These are phyloP conservation scores for Octonoba sinensis DNA, from an alignment of 2,888 invertebrate species.

Conservation along the genomic window DNA sequence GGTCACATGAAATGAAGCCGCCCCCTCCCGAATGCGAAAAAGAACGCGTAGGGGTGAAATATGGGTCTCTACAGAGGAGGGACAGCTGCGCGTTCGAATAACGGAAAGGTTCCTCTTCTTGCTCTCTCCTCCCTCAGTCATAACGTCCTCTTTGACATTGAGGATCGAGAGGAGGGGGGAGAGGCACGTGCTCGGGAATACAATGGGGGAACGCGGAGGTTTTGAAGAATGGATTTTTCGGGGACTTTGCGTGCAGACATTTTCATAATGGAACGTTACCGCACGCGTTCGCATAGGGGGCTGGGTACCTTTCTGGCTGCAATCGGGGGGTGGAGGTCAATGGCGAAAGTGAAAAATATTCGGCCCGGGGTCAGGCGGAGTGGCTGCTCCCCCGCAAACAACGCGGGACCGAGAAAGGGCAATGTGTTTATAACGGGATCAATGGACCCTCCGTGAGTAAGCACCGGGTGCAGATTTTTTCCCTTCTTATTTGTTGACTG, in stretches of 20 bases:
- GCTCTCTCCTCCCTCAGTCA: conserved; percentile 14
- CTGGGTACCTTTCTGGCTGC: conserved; percentile 12
- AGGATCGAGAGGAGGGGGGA: conserved; percentile 1
- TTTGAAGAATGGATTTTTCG: conserved; percentile 31
- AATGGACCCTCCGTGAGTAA: conserved; percentile 7
- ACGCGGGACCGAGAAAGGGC: conserved; percentile 20
- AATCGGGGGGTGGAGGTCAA: conserved; percentile 49
- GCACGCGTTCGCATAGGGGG: background rate
- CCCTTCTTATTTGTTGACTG: no score
- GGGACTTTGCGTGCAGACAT: conserved; percentile 45
- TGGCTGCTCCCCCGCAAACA: conserved; percentile 21
- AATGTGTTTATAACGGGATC: conserved; percentile 30
- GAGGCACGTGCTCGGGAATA: conserved; percentile 45
- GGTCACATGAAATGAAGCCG: conserved; percentile 17
- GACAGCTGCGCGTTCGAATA: conserved; percentile 41
- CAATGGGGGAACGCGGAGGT: conserved; percentile 33
- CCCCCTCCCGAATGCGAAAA: background rate
- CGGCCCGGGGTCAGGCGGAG: conserved; percentile 12
- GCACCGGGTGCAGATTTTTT: background rate
- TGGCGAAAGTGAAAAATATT: conserved; percentile 44
- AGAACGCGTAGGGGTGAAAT: conserved; percentile 30
- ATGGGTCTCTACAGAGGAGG: conserved; percentile 31
- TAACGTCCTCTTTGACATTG: conserved; percentile 54
- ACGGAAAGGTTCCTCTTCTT: conserved; percentile 16
- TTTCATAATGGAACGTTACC: conserved; percentile 51